Base-by-base conservation (phyloP, 53 echinoderm and acorn worm species). In the Holothuria leucospilota region DNA sequence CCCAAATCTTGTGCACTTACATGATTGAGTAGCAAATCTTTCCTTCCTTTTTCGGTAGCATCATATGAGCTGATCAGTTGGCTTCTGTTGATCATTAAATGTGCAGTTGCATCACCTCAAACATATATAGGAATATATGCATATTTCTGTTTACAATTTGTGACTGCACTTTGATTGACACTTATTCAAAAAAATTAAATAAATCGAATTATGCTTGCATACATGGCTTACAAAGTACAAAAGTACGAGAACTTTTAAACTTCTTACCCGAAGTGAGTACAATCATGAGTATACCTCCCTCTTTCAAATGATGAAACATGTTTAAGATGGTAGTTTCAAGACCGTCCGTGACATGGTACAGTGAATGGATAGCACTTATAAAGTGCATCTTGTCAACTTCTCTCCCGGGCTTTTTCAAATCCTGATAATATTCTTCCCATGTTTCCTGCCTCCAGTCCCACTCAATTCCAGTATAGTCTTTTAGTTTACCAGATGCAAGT, bases 351-450 rank as follows among this genome's bases (percentile, higher is more conserved):
- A 51, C 89, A 51, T 94, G 92, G 62, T 96, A 96, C 8, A 96
- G 28, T 18, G 92, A 92, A 81, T 96, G 92, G n/a, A 96, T 64
- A 15, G 96, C 23, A 77, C 87, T 90, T 84, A 96, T 94, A 27
- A 96, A 92, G 39, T 96, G 94, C 72, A 69, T 86, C 39, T 90
- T 90, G 10, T 68, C 39, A 53, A n/a, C 23, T 27, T 81, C 46
- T 9, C 11, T 46, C 11, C 46, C 46, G 52, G 24, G 84, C 90
- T 41, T 78, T 66, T 39, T 72, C 13, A 24, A 39, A 20, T 86
- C 61, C 27, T 81, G 40, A 16, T 89, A 66, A 65, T 82, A 90
- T 51, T 86, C 30, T 21, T 88, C 92, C 25, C 92, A 59, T 13
- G 85, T 88, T 63, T 92, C 82, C 80, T 82, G 74, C 67, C 86